Conservation (phyloP, 2,113 vertebrate genomes). For the Bombycilla garrulus region DNA sequence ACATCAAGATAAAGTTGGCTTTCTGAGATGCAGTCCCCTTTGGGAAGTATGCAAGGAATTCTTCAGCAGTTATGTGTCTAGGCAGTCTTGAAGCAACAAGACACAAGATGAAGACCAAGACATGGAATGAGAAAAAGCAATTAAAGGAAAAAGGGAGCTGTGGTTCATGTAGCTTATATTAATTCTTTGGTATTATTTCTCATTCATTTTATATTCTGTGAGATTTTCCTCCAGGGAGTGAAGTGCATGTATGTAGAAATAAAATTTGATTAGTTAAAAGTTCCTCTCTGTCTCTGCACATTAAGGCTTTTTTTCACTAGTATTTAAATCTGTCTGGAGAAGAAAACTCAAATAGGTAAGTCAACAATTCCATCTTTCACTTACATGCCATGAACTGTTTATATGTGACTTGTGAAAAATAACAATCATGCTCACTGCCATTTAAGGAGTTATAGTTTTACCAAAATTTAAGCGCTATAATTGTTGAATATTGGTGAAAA, state of each 20-base stretch:
- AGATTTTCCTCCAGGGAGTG: not conserved
- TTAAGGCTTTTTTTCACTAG: not conserved
- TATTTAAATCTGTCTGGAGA: not conserved
- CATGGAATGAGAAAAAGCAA: not conserved
- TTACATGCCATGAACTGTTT: not conserved
- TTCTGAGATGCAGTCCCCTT: constrained; percentile 27
- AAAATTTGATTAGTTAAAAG: not conserved
- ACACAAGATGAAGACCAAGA: constrained; percentile 7
- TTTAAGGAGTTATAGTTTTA: not conserved
- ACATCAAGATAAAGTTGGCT: constrained; percentile 9
- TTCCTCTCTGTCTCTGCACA: not conserved
- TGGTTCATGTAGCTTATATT: not conserved
- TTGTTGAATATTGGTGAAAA: not conserved
- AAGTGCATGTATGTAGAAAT: not conserved
- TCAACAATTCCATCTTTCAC: not conserved
- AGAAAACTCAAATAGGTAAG: constrained; percentile 34
- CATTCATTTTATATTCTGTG: not conserved
- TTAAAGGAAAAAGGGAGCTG: not conserved
- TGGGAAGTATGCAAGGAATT: constrained; percentile 2
- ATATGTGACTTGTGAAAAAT: not conserved
- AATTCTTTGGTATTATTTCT: not conserved
- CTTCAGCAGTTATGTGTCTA: constrained; percentile 9
- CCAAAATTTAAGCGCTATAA: not conserved
- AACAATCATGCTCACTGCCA: not conserved
- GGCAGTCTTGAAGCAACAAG: constrained; percentile 29